These are phyloP conservation scores for Streptopelia turtur DNA, from an alignment of 2,797 vertebrate genomes.

Conservation along the genomic window DNA sequence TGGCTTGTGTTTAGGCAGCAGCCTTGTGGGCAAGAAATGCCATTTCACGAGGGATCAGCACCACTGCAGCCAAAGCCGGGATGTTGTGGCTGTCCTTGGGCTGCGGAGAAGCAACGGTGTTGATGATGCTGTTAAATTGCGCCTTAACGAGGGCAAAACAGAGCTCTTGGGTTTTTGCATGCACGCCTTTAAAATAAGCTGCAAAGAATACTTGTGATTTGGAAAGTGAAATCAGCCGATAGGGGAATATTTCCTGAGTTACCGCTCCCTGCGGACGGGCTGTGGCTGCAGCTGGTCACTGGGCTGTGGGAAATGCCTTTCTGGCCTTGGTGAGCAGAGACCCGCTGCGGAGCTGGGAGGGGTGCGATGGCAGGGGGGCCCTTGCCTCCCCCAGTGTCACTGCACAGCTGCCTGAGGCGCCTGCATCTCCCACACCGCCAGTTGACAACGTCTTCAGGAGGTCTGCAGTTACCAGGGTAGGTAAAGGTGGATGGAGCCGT, in stretches of 20 bases:
- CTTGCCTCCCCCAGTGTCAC: fast-evolving
- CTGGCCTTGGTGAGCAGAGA: not conserved
- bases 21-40: not conserved
- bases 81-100: not conserved
- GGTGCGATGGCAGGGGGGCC: not conserved
- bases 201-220: fast-evolving
- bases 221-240: not conserved
- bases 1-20: not conserved
- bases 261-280: not conserved
- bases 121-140: not conserved
- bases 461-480: fast-evolving
- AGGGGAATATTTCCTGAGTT: not conserved
- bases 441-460: not conserved
- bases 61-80: not conserved
- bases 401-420: not conserved
- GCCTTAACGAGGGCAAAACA: not conserved
- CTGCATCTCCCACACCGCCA: not conserved
- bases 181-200: not conserved
- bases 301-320: not conserved
- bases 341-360: not conserved
- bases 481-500: not conserved
- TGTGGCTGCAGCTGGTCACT: not conserved
- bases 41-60: not conserved
- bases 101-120: not conserved
- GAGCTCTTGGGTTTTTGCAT: not conserved